A percentile compares a stretch with the other conserved stretches of the same genome.
Evolutionary conservation across 2,888 invertebrate genomes (phyloP).

Genomic region (Sisyra terminalis): DNA sequence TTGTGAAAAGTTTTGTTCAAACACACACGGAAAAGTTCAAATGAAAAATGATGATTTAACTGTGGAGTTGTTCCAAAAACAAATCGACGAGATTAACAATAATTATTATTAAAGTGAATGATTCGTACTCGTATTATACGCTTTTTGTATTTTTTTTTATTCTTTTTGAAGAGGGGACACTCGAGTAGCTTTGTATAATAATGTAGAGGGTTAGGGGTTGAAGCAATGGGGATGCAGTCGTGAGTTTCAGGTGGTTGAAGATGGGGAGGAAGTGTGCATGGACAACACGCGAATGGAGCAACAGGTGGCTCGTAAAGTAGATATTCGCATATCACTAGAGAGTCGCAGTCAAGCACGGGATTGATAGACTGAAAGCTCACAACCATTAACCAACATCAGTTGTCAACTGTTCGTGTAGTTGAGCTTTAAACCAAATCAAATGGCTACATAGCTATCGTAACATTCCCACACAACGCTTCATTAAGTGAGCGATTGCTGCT

Average conservation of each 20-base stretch:
- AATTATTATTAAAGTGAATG: too few relatives aligned
- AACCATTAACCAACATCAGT: conserved; percentile 7
- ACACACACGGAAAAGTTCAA: too few relatives aligned
- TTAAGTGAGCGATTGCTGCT: too few relatives aligned
- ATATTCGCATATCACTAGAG: conserved; percentile 31
- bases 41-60: too few relatives aligned
- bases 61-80: too few relatives aligned
- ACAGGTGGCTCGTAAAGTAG: conserved; percentile 35
- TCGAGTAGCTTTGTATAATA: too few relatives aligned
- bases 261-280: conserved; percentile 2
- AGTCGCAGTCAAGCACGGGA: conserved; percentile 19
- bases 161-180: too few relatives aligned
- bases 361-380: conserved; percentile 13
- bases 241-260: conserved; percentile 10
- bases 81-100: too few relatives aligned
- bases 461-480: background rate
- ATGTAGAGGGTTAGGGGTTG: conserved; percentile 1
- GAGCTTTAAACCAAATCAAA: conserved; percentile 6
- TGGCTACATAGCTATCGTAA: background rate
- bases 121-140: too few relatives aligned
- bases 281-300: conserved; percentile 17
- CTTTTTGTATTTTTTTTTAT: too few relatives aligned
- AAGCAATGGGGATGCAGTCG: conserved; percentile 7
- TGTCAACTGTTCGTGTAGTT: conserved; percentile 1
- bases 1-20: too few relatives aligned